Evolutionary conservation across 2,888 invertebrate species (phyloP), one percentile per base, ranked within the genome.

Genomic region (Diploptera punctata): DNA sequence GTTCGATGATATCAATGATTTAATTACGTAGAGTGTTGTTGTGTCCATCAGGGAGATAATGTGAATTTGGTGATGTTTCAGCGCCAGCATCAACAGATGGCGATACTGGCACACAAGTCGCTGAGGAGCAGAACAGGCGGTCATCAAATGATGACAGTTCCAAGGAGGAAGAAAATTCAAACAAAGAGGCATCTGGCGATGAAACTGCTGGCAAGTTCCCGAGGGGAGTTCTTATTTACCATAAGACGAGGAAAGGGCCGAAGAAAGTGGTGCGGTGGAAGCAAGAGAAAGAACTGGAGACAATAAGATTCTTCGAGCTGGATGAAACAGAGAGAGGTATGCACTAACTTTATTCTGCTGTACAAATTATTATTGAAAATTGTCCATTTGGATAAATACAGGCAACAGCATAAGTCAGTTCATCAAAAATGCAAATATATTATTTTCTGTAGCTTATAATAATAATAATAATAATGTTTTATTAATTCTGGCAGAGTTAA

Each of bases 261-360:
- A 95, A 93, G 81, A 93, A 93, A 82, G 89, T 89, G 77, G 88
- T 93, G 4, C 90, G 90, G 80, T 97, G 95, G 92, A 92, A 92
- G 79, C 88, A 91, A 3, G 95, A 96, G 73, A 83, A 87, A 5
- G 89, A 92, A 76, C 84, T 99, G 38, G 93, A 93, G 78, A 91
- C 93, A 79, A 87, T 95, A 72, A 91, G 93, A 78, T 97, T 90
- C 83, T 98, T 99, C 82, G 98, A 98, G 82, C 84, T 98, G 77
- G 98, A 98, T 83, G 98, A 97, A 84, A 97, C 93, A 18, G 98
- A 99, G 84, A 88, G 98, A 80, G 81, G 82, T 81, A 76, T n/a
- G n/a, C n/a, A n/a, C n/a, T n/a, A n/a, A n/a, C n/a, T n/a, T n/a
- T n/a, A n/a, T n/a, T n/a, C n/a, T n/a, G n/a, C n/a, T n/a, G n/a